A percentile compares a stretch with the other conserved stretches of the same genome.
These are phyloP conservation scores for Dicycla oo DNA, from an alignment of 2,888 invertebrate species.

Conservation along the genomic window DNA sequence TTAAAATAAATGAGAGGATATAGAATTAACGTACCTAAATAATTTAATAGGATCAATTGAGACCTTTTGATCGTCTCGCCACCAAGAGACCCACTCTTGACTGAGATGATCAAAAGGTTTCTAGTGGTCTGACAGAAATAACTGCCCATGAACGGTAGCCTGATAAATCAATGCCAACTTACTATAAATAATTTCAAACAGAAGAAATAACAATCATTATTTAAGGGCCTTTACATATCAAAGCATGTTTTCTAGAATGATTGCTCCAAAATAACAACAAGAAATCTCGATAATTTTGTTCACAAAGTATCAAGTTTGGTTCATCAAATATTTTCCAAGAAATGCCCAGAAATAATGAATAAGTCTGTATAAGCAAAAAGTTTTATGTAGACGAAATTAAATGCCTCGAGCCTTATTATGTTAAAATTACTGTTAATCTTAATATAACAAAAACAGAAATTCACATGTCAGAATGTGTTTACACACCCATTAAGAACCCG, in stretches of 20 bases:
- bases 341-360: conserved; percentile 35
- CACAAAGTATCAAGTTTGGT: conserved; percentile 14
- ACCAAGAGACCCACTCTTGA: too few relatives aligned
- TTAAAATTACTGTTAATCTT: conserved; percentile 30
- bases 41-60: background rate
- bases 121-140: background rate
- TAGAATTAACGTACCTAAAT: background rate
- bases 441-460: conserved; percentile 38
- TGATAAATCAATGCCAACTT: background rate
- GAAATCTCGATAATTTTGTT: background rate
- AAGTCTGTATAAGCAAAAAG: conserved; percentile 1
- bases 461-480: conserved; percentile 37
- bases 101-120: too few relatives aligned
- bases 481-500: conserved; percentile 21
- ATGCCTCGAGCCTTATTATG: conserved; percentile 29
- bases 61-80: background rate
- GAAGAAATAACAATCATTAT: background rate
- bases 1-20: background rate
- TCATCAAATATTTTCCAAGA: conserved; percentile 29
- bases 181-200: too few relatives aligned
- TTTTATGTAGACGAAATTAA: conserved; percentile 27
- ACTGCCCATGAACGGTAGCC: background rate
- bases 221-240: too few relatives aligned
- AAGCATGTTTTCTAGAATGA: conserved; percentile 3
- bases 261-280: conserved; percentile 5